phyloP scores from a whole-genome alignment of 2,888 invertebrate species.

The Liposcelis brunnea region DNA sequence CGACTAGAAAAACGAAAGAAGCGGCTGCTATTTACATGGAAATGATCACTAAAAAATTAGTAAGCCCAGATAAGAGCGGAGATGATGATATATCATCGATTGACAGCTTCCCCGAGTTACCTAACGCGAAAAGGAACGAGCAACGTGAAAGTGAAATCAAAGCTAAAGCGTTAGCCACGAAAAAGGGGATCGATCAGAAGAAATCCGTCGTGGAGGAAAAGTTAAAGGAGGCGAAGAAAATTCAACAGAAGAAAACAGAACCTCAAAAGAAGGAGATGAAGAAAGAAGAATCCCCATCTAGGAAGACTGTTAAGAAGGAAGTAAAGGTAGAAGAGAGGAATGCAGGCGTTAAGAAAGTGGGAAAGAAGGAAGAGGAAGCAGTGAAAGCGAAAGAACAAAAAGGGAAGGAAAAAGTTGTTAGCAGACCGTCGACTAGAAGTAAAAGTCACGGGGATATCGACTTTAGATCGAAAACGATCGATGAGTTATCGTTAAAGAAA shows the following conservation, averaged over 20 bases:
- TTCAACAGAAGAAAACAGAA: constrained; percentile 17
- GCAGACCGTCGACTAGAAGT: too few species aligned
- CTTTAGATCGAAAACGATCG: too few species aligned
- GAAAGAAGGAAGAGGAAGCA: too few species aligned
- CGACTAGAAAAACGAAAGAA: constrained; percentile 54
- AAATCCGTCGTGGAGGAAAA: constrained; percentile 11
- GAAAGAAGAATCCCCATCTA: constrained; percentile 4
- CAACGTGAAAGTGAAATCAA: constrained; percentile 37
- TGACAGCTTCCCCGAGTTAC: constrained; percentile 48
- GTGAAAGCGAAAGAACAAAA: too few species aligned
- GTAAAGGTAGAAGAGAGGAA: constrained; percentile 9
- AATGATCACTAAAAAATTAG: constrained; percentile 48
- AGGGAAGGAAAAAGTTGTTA: too few species aligned
- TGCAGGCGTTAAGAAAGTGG: too few species aligned
- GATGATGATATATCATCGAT: constrained; percentile 41
- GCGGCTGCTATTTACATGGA: constrained; percentile 59
- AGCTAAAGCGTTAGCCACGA: constrained; percentile 25
- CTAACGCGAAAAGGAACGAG: constrained; percentile 29
- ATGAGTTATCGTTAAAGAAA: too few species aligned
- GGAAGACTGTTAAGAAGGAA: constrained; percentile 12
- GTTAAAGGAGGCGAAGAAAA: constrained; percentile 8
- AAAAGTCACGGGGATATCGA: too few species aligned
- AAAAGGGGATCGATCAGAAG: constrained; percentile 10
- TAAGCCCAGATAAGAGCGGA: constrained; percentile 40
- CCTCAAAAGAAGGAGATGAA: constrained; percentile 11